phyloP scores from a whole-genome alignment of 2,113 vertebrate genomes.

The Crotalus helleri region DNA sequence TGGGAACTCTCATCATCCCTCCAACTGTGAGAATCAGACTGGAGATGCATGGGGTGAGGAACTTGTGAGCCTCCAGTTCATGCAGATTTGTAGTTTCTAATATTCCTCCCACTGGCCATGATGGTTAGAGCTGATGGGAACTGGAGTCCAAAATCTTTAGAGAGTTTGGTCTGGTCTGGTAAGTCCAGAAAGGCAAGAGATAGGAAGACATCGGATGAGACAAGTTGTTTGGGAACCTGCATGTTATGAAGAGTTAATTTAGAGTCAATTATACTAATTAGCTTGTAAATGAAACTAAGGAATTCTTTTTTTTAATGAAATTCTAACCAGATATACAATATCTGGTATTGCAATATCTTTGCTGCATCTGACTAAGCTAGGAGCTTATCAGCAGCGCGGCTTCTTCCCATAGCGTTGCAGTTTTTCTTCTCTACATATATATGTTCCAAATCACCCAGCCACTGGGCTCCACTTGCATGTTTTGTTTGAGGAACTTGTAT shows the following conservation, averaged over 20 bases:
- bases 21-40: not conserved
- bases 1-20: not conserved
- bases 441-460: not conserved
- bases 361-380: not conserved
- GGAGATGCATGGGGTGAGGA: too few relatives aligned
- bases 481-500: not conserved
- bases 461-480: not conserved
- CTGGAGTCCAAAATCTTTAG: not conserved
- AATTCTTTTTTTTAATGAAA: conserved; percentile 43
- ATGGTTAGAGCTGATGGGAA: not conserved
- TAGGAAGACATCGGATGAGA: conserved; percentile 34
- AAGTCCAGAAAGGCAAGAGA: not conserved
- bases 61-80: not conserved
- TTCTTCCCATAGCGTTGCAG: not conserved
- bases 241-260: conserved; percentile 79
- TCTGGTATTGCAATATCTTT: conserved; percentile 60
- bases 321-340: conserved; percentile 63
- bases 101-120: not conserved
- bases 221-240: conserved; percentile 60
- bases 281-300: conserved; percentile 77
- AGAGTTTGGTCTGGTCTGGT: not conserved
- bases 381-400: not conserved
- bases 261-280: conserved; percentile 87
- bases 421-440: not conserved
- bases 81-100: not conserved